Conservation (phyloP, 2,797 vertebrate genomes). For the Spondyliosoma cantharus region DNA sequence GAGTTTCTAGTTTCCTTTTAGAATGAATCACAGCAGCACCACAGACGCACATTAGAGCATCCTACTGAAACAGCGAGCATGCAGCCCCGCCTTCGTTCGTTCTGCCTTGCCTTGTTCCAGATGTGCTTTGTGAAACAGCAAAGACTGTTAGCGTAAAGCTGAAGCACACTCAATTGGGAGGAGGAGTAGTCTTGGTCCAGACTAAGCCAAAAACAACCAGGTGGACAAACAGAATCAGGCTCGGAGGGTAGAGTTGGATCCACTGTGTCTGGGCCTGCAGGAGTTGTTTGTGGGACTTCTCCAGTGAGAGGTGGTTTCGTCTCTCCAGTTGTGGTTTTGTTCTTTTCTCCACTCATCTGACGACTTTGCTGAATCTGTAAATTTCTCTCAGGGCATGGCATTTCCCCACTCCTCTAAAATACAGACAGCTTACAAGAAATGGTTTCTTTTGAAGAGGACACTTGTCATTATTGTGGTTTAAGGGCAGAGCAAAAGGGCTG, state of each 20-base stretch:
- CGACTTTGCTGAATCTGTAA: constrained; percentile 58
- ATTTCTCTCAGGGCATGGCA: constrained; percentile 49
- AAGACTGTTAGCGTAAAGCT: constrained; percentile 39
- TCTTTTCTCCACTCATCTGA: constrained; percentile 55
- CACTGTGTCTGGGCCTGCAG: constrained; percentile 67
- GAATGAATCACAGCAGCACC: constrained; percentile 55
- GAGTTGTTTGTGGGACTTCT: constrained; percentile 70
- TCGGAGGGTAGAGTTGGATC: constrained; percentile 55
- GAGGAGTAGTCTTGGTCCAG: constrained; percentile 45
- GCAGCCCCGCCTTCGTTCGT: constrained; percentile 41
- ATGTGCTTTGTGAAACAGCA: constrained; percentile 69
- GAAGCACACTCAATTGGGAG: constrained; percentile 40
- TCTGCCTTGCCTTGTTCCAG: constrained; percentile 72
- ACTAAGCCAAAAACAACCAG: constrained; percentile 74
- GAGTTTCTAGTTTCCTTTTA: constrained; percentile 41
- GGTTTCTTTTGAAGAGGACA: constrained; percentile 64
- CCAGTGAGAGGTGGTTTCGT: constrained; percentile 61
- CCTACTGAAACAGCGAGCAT: constrained; percentile 49
- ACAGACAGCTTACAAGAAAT: constrained; percentile 49
- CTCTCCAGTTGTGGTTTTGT: constrained; percentile 70
- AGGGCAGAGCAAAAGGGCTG: constrained; percentile 60
- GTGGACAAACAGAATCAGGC: constrained; percentile 76
- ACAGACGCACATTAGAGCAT: constrained; percentile 52
- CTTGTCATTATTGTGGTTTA: constrained; percentile 63
- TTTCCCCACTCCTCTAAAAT: constrained; percentile 47